Evolutionary conservation across 2,113 vertebrate genomes (phyloP).

Genomic region (Clupea harengus): DNA sequence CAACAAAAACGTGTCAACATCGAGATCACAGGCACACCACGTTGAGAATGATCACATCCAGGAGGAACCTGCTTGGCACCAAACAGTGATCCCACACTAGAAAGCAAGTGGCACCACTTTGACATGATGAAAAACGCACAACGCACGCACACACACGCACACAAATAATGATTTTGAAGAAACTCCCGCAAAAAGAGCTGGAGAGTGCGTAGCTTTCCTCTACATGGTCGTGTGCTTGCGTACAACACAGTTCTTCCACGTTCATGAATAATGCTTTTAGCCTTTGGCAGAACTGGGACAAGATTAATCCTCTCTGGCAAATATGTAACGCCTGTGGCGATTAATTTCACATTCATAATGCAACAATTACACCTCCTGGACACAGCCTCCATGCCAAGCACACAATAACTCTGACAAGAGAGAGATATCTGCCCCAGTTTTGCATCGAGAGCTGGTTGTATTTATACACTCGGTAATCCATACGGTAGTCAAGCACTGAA

Average conservation of each 20-base stretch:
- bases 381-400: conserved; percentile 48
- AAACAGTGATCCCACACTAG: background rate
- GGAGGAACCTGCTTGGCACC: background rate
- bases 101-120: background rate
- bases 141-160: background rate
- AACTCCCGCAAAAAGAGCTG: background rate
- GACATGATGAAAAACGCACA: background rate
- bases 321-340: conserved; percentile 61
- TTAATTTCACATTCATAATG: conserved; percentile 71
- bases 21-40: background rate
- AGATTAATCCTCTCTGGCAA: conserved; percentile 67
- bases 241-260: background rate
- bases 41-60: background rate
- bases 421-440: conserved; percentile 1
- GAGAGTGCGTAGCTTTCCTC: background rate
- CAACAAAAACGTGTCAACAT: background rate
- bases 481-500: background rate
- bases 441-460: background rate
- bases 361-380: conserved; percentile 62
- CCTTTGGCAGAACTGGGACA: conserved; percentile 66
- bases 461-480: background rate
- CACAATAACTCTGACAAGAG: conserved; percentile 24
- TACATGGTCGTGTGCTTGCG: no score
- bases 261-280: conserved; percentile 63
- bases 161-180: background rate